Percentiles rank a stretch among this genome's conserved stretches.
Conservation (phyloP, 2,797 vertebrate species). For the Centroberyx gerrardi region DNA sequence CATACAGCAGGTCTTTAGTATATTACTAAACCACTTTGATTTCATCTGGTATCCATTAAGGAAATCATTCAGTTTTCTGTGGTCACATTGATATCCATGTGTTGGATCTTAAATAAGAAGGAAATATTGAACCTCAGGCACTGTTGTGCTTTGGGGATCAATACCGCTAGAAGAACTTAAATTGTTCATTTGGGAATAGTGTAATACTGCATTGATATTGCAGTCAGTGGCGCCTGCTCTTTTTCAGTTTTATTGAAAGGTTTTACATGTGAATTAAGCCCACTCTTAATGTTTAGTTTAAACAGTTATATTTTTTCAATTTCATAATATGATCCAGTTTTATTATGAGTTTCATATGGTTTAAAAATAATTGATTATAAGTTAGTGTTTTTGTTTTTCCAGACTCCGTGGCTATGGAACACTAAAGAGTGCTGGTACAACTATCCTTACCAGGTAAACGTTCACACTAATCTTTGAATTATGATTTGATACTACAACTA, state of each 20-base stretch:
- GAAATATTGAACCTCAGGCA: conserved; percentile 25
- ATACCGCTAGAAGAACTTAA: conserved; percentile 3
- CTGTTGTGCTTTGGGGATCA: not conserved
- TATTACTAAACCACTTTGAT: conserved; percentile 28
- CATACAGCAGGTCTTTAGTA: not conserved
- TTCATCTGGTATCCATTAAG: conserved; percentile 28
- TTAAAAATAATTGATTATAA: conserved; percentile 7
- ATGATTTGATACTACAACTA: too few relatives aligned
- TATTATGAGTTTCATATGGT: conserved; percentile 1
- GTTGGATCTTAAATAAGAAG: conserved; percentile 33
- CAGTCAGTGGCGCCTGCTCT: not conserved
- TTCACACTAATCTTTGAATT: not conserved
- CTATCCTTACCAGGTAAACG: conserved; percentile 97
- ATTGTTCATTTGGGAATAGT: not conserved
- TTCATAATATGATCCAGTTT: not conserved
- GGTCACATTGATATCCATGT: conserved; percentile 33
- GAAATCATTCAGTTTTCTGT: conserved; percentile 11
- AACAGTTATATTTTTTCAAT: conserved; percentile 10
- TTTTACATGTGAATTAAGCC: not conserved
- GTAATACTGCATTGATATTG: conserved; percentile 16
- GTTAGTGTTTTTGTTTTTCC: conserved; percentile 26
- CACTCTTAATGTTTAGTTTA: not conserved
- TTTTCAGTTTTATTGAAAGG: conserved; percentile 18
- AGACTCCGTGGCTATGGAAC: conserved; percentile 98
- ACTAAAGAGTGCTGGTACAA: conserved; percentile 98